phyloP scores from a whole-genome alignment of 2,888 invertebrate species.

The Apeira syringaria region DNA sequence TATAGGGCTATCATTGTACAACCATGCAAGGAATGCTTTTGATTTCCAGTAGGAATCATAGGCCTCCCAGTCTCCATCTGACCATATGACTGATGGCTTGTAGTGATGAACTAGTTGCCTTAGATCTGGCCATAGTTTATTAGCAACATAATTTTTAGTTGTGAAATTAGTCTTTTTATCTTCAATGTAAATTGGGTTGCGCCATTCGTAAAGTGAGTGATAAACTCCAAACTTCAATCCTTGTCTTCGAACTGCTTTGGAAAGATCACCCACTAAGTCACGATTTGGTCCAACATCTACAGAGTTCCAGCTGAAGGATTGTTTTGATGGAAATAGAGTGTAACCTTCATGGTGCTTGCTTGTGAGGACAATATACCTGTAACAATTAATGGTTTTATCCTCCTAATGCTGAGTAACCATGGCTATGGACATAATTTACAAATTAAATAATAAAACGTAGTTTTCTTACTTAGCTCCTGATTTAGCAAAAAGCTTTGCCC shows the following conservation, averaged over 20 bases:
- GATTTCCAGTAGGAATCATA: constrained; percentile 92
- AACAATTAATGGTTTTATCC: no score
- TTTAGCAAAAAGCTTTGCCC: constrained; percentile 92
- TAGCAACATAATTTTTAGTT: constrained; percentile 86
- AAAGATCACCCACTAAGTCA: constrained; percentile 91
- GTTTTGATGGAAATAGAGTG: constrained; percentile 91
- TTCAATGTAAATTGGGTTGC: constrained; percentile 90
- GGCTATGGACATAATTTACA: no score
- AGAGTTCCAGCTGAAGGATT: constrained; percentile 93
- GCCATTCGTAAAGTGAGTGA: constrained; percentile 95
- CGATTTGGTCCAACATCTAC: constrained; percentile 89
- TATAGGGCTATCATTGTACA: constrained; percentile 96
- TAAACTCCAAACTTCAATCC: constrained; percentile 92
- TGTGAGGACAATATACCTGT: constrained; percentile 87
- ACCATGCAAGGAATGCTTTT: constrained; percentile 93
- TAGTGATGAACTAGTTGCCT: constrained; percentile 88
- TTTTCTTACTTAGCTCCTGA: constrained; percentile 91
- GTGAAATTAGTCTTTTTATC: constrained; percentile 87
- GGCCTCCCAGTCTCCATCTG: constrained; percentile 98
- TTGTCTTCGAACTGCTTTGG: constrained; percentile 85
- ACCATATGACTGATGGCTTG: constrained; percentile 93
- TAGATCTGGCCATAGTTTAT: constrained; percentile 91
- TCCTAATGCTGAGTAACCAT: no score
- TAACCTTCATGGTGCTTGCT: constrained; percentile 96
- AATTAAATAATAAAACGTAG: no score